Base-by-base conservation (phyloP, 2,113 vertebrate species). In the Austrofundulus limnaeus region DNA sequence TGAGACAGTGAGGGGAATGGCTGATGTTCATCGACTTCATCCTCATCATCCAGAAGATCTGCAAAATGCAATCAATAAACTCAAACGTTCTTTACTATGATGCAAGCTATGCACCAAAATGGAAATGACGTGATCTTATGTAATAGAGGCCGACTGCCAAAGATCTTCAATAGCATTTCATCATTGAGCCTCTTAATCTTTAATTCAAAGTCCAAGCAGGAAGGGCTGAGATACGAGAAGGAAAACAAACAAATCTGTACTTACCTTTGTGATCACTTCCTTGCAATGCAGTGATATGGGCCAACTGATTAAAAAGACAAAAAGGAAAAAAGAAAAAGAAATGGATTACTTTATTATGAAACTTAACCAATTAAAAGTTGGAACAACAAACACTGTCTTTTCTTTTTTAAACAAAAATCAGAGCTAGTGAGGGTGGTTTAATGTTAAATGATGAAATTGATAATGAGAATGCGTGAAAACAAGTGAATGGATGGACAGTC, bases 1-100 rank as follows among this genome's bases (percentile, higher is more conserved):
- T 90, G 96, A 21, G 94, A 92, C 63, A 99, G 92, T n/a, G 96
- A 95, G 52, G 97, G 97, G 87, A 99, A 99, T 0, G 97, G 96
- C 77, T 99, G 97, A 12, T 93, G 94, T 75, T 99, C 97, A 74
- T 94, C 94, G n/a, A 95, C 72, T 65, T 92, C 92, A 57, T 98
- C 95, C 25, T 97, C 96, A 0, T 94, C 94, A 9, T 92, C 88
- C 70, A 93, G 45, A 70, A 92, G 76, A 75, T 94, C 96, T 97
- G 68, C 17, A 53, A 9, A 90, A 55, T 34, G 24, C 4, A 3
- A 11, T 31, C 46, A 11, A 5, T 0, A 24, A 24, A 46, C 28
- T 39, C 19, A 41, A 3, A 23, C 21, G 0, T 21, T 15, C 54
- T 20, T 20, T 2, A 0, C 6, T 14, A 13, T 41, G 16, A 20